A percentile compares a stretch with the other conserved stretches of the same genome.
phyloP scores from a whole-genome alignment of 2,797 vertebrate genomes.

The Danio aesculapii region DNA sequence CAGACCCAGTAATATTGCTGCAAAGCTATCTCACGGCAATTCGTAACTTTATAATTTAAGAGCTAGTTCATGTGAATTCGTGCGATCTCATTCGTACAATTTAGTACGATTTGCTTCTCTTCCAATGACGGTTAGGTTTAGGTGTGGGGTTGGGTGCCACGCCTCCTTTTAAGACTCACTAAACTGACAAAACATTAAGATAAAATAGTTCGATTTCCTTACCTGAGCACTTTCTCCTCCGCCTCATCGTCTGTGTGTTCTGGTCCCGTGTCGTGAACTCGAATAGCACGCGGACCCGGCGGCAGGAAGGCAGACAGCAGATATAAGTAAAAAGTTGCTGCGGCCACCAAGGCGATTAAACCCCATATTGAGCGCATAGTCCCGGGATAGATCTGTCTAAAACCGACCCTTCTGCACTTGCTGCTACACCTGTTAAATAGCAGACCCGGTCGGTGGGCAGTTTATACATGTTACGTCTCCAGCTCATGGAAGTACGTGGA shows the following conservation, averaged over 20 bases:
- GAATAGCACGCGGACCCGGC: conserved; percentile 64
- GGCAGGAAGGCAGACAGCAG: conserved; percentile 85
- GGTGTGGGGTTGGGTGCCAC: too few relatives aligned
- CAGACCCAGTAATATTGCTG: neutral
- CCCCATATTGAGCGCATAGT: conserved; percentile 78
- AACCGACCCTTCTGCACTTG: conserved; percentile 1
- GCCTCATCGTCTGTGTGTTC: conserved; percentile 18
- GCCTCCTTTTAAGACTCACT: too few relatives aligned
- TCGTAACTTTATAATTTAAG: too few relatives aligned
- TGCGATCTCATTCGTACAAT: too few relatives aligned
- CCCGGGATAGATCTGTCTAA: neutral
- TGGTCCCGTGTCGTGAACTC: neutral
- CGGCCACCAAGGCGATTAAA: conserved; percentile 77
- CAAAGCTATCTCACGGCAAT: too few relatives aligned
- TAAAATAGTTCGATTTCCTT: neutral
- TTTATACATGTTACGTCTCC: conserved; percentile 45
- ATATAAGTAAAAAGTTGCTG: conserved; percentile 86
- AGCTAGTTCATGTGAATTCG: too few relatives aligned
- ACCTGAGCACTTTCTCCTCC: conserved; percentile 44
- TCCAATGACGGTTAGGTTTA: too few relatives aligned
- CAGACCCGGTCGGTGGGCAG: conserved; percentile 24
- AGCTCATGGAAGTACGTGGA: conserved; percentile 48
- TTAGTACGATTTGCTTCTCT: too few relatives aligned
- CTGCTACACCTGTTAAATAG: conserved; percentile 40
- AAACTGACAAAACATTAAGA: too few relatives aligned